Evolutionary conservation across 2,888 invertebrate species (phyloP), one percentile per base, ranked within the genome.

Genomic region (Luperina testacea): DNA sequence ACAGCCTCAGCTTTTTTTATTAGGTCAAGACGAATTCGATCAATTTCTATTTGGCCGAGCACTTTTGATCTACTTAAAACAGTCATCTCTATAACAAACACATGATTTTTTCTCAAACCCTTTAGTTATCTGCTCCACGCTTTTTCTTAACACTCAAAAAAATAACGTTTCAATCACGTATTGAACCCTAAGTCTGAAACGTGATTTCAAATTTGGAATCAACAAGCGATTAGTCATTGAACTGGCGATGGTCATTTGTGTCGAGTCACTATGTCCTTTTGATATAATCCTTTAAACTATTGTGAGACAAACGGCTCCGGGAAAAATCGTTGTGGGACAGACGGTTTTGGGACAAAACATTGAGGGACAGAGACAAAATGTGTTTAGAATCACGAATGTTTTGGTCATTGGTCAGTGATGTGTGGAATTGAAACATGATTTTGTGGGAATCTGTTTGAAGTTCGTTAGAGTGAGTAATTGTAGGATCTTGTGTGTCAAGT

Each of bases 211-310:
- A 90, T 90, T 89, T 86, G 89, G 88, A 91, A 89, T 88, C 87
- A 87, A 88, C 90, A 90, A 92, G 92, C 92, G 89, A 94, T 94
- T 94, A 93, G 94, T 94, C 93, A 93, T 87, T 91, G 87, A 82
- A 82, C 89, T 89, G 87, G 90, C 88, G 88, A 90, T 81, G 86
- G 89, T 77, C 84, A 89, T 91, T 94, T 92, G 89, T 94, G 93
- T 90, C 85, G 77, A 93, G 91, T 94, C 94, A 93, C 91, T 89
- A 89, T 82, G 82, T 90, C 84, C 88, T 88, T 74, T 87, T 87
- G 90, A 90, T 90, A 91, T 92, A 90, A 92, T 92, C 91, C 89
- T 82, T 77, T 82, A 75, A 87, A 84, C 86, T 86, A 86, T 88
- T 88, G 82, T 78, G 77, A 78, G 90, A 92, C 92, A 91, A 92